Conservation (phyloP, 2,797 vertebrate genomes). For the Cryptoblepharus egeriae region DNA sequence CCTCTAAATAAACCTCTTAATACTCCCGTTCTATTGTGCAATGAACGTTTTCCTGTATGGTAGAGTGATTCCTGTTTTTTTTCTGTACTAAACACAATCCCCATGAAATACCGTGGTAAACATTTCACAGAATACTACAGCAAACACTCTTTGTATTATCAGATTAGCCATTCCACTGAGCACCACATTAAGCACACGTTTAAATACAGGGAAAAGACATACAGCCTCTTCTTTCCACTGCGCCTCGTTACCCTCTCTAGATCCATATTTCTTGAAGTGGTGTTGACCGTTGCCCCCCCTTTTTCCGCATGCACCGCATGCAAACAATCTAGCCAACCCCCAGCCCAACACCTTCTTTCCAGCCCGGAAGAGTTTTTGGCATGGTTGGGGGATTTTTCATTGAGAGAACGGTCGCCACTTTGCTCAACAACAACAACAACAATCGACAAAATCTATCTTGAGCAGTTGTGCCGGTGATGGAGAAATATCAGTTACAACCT, state of each 20-base stretch:
- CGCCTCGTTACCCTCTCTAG: conserved; percentile 73
- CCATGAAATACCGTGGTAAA: conserved; percentile 80
- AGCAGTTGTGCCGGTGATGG: conserved; percentile 5
- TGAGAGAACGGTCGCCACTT: conserved; percentile 18
- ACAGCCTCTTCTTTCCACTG: conserved; percentile 68
- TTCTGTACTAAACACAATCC: conserved; percentile 76
- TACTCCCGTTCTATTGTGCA: conserved; percentile 75
- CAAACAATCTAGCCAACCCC: neutral
- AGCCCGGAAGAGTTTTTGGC: conserved; percentile 19
- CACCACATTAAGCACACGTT: conserved; percentile 79
- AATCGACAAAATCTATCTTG: conserved; percentile 13
- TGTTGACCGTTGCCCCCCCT: conserved; percentile 41
- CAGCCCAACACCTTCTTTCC: conserved; percentile 3
- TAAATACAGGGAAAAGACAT: conserved; percentile 77
- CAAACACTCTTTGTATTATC: conserved; percentile 77
- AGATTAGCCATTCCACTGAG: conserved; percentile 81
- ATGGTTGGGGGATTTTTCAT: conserved; percentile 35
- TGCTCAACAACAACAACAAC: conserved; percentile 22
- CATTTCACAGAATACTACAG: conserved; percentile 77
- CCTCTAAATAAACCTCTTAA: conserved; percentile 78
- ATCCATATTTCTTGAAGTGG: conserved; percentile 67
- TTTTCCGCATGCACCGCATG: conserved; percentile 14
- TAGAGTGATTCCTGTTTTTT: conserved; percentile 74
- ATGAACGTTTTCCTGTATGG: conserved; percentile 74
- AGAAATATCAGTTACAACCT: conserved; percentile 14